Evolutionary conservation across 2,113 vertebrate genomes (phyloP).

Genomic region (Columba janthina): DNA sequence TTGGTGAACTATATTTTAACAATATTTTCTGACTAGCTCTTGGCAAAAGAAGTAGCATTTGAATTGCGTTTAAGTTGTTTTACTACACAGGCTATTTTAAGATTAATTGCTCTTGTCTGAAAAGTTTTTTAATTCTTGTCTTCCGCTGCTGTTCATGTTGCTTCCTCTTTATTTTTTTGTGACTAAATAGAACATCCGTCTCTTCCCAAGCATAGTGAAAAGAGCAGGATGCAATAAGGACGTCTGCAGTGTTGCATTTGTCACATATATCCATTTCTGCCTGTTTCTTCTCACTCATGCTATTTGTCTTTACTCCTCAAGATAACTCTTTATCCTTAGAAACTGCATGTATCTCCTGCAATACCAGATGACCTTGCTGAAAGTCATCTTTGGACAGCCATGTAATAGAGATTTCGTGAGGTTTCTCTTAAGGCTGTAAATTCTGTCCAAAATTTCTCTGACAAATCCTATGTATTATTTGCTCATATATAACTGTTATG

Average conservation of each 20-base stretch:
- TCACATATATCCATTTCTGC: not conserved
- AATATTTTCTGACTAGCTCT: not conserved
- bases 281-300: not conserved
- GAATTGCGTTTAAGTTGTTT: not conserved
- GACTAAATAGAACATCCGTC: not conserved
- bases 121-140: not conserved
- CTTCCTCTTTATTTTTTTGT: not conserved
- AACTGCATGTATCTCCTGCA: not conserved
- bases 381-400: conserved; percentile 33
- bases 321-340: conserved; percentile 15
- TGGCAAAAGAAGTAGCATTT: not conserved
- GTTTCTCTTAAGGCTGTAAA: not conserved
- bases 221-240: not conserved
- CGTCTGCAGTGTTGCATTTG: not conserved
- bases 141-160: not conserved
- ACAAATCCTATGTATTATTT: conserved; percentile 29
- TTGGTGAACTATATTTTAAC: not conserved
- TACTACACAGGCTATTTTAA: not conserved
- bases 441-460: conserved; percentile 47
- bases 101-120: not conserved
- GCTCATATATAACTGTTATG: not conserved
- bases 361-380: conserved; percentile 31
- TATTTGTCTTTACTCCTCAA: conserved; percentile 63
- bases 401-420: not conserved
- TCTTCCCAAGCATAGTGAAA: not conserved